Percentiles rank a stretch among this genome's conserved stretches.
Evolutionary conservation across 2,797 vertebrate genomes (phyloP).

Genomic region (Karalla daura): DNA sequence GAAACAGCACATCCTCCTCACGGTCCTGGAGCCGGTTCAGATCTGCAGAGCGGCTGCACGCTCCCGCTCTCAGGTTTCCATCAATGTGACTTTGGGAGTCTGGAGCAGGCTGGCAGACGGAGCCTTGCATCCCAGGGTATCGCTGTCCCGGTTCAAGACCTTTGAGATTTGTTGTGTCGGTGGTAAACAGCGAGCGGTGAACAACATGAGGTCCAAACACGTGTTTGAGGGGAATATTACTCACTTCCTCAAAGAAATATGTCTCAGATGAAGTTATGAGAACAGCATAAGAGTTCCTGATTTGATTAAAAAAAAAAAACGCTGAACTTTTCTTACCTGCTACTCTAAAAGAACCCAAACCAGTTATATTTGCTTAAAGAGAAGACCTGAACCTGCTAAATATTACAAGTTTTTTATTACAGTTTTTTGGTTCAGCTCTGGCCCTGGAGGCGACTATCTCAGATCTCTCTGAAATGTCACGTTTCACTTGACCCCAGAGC

Average conservation of each 20-base stretch:
- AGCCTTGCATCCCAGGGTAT: slow-evolving; percentile 41
- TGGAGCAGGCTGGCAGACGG: neutral
- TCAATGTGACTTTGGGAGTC: slow-evolving; percentile 16
- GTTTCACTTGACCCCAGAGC: no score
- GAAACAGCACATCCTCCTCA: slow-evolving; percentile 18
- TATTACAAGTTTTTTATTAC: no score
- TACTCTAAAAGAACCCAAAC: no score
- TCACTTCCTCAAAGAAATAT: neutral
- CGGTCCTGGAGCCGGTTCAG: slow-evolving; percentile 11
- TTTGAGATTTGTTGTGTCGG: slow-evolving; percentile 8
- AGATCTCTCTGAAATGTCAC: no score
- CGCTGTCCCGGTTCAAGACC: slow-evolving; percentile 19
- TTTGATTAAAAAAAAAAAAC: no score
- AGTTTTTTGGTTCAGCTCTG: no score
- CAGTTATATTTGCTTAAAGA: no score
- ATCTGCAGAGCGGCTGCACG: slow-evolving; percentile 13
- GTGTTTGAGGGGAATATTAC: neutral
- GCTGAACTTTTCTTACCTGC: no score
- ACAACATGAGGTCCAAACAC: neutral
- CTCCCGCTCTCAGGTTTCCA: slow-evolving; percentile 54
- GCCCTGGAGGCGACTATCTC: no score
- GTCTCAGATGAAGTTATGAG: neutral
- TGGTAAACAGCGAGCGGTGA: neutral
- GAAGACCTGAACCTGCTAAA: no score
- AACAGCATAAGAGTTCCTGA: no score